Percentiles rank a stretch among this genome's conserved stretches.
Conservation (phyloP, 2,113 vertebrate genomes). For the Myrmophylax atrothorax region DNA sequence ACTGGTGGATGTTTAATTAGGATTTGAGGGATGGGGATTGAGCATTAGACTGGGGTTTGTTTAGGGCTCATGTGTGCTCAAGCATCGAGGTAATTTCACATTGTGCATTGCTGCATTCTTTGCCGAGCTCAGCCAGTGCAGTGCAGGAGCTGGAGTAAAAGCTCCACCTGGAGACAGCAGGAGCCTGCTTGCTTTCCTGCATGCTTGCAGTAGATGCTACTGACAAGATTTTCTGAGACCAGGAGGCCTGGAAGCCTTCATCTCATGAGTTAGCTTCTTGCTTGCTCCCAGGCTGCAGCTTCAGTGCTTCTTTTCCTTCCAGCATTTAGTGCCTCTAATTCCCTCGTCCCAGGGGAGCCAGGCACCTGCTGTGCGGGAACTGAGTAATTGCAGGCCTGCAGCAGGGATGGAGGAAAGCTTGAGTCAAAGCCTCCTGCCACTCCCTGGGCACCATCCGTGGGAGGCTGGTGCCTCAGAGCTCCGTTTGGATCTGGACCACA, state of each 20-base stretch:
- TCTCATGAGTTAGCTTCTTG: background rate
- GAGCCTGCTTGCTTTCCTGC: background rate
- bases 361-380: accelerated
- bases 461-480: background rate
- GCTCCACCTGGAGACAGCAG: constrained; percentile 69
- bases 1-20: constrained; percentile 50
- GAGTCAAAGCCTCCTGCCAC: background rate
- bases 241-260: background rate
- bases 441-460: background rate
- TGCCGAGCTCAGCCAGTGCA: background rate
- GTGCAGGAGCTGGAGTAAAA: constrained; percentile 62
- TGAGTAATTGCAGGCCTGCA: background rate
- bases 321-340: background rate
- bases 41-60: constrained; percentile 29
- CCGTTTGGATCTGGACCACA: accelerated
- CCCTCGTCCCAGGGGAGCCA: accelerated
- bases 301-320: background rate
- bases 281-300: background rate
- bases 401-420: background rate
- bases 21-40: constrained; percentile 42
- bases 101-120: background rate
- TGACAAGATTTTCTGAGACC: background rate
- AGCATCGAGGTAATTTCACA: background rate
- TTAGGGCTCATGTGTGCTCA: constrained; percentile 44
- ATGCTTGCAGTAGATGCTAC: accelerated